Conservation (phyloP, 2,113 vertebrate species). For the Toxotes chatareus region DNA sequence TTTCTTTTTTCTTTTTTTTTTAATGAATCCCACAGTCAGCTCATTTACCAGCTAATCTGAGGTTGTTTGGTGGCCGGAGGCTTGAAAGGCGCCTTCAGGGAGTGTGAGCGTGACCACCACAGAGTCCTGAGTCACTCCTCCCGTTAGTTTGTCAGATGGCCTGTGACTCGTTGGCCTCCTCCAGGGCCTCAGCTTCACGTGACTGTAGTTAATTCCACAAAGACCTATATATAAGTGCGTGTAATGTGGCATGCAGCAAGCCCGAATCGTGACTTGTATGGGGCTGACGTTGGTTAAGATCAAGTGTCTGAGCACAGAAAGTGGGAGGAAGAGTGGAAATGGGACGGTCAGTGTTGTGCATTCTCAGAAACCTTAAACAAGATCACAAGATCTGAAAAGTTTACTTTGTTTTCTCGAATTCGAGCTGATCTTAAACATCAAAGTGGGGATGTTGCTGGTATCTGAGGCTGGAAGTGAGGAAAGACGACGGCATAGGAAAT, state of each 20-base stretch:
- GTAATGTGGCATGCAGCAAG: constrained; percentile 1
- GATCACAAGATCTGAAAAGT: neutral
- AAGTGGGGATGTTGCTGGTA: no score
- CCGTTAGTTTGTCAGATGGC: constrained; percentile 24
- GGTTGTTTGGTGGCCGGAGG: constrained; percentile 39
- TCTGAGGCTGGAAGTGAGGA: no score
- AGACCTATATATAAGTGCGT: constrained; percentile 42
- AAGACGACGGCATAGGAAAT: no score
- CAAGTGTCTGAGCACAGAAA: neutral
- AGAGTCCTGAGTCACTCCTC: constrained; percentile 14
- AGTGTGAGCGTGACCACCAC: constrained; percentile 30
- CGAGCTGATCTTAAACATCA: no score
- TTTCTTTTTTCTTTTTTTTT: constrained; percentile 41
- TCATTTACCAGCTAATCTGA: constrained; percentile 65
- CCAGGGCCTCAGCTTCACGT: constrained; percentile 45
- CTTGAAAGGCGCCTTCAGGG: constrained; percentile 38
- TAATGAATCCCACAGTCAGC: constrained; percentile 54
- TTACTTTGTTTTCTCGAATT: neutral
- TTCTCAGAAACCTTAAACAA: neutral
- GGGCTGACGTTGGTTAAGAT: neutral
- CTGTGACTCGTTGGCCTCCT: constrained; percentile 46
- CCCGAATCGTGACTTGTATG: constrained; percentile 1
- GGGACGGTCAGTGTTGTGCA: neutral
- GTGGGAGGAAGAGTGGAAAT: no score
- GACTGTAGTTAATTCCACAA: constrained; percentile 36